phyloP scores from a whole-genome alignment of 2,113 vertebrate genomes.

The Silurus asotus region DNA sequence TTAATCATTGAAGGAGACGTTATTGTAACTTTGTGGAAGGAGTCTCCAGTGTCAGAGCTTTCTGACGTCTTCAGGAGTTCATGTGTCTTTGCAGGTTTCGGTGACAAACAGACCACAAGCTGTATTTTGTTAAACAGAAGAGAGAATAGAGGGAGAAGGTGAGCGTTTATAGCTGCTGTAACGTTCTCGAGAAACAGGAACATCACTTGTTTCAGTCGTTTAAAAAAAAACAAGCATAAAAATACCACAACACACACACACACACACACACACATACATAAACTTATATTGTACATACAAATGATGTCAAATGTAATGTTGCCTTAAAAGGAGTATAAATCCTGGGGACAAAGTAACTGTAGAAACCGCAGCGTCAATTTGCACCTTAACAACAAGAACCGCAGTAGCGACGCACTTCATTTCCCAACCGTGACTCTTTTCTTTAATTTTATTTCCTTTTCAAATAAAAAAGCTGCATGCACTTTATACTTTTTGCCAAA shows the following conservation, averaged over 20 bases:
- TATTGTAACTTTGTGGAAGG: no score
- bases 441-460: neutral
- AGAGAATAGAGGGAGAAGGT: no score
- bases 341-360: slow-evolving; percentile 73
- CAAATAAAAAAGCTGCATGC: neutral
- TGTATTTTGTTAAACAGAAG: no score
- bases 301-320: neutral
- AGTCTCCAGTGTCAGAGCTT: no score
- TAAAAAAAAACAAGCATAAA: no score
- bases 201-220: no score
- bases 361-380: slow-evolving; percentile 61
- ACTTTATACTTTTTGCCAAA: neutral
- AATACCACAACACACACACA: neutral
- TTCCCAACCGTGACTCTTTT: neutral
- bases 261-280: neutral
- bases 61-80: no score
- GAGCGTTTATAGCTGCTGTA: no score
- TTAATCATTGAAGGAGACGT: no score
- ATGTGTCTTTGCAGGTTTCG: no score
- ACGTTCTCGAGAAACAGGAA: no score
- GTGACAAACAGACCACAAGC: no score
- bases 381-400: slow-evolving; percentile 52
- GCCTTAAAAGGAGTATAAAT: slow-evolving; percentile 57
- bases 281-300: neutral
- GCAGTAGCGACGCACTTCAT: slow-evolving; percentile 53